These are phyloP conservation scores for Aphelocoma coerulescens DNA, from an alignment of 2,113 vertebrate species.

Conservation along the genomic window DNA sequence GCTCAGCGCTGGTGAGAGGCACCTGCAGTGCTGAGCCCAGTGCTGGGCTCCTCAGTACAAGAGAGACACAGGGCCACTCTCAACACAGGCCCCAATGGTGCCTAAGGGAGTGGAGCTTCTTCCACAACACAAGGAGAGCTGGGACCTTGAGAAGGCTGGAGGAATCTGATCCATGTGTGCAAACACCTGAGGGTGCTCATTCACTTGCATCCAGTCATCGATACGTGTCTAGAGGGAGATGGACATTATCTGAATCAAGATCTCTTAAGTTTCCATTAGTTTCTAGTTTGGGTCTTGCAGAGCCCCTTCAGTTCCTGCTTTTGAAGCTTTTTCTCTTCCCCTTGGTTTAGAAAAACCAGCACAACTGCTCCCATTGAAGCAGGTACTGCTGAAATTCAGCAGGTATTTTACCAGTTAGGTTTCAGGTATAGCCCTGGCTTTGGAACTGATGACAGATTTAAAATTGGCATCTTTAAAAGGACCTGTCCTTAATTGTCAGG, in stretches of 20 bases:
- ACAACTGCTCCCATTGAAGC: not conserved
- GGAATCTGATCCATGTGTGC: not conserved
- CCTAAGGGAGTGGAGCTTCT: not conserved
- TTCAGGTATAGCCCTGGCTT: not conserved
- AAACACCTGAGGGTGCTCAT: not conserved
- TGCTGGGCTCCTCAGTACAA: fast-evolving
- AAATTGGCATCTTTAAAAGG: not conserved
- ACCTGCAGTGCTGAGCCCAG: not conserved
- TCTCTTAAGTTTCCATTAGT: not conserved
- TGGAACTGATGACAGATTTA: not conserved
- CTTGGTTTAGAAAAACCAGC: not conserved
- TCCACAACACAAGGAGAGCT: fast-evolving
- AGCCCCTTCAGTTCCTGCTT: not conserved
- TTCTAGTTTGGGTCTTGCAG: not conserved
- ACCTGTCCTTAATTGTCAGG: not conserved
- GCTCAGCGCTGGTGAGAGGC: not conserved
- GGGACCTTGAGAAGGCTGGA: not conserved
- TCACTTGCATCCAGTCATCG: fast-evolving
- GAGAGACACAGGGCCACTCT: not conserved
- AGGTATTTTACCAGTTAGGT: not conserved
- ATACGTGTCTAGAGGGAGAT: fast-evolving
- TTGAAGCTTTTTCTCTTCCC: not conserved
- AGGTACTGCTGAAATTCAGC: not conserved
- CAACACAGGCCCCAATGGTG: not conserved
- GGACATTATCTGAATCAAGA: not conserved